Evolutionary conservation across 2,797 vertebrate species (phyloP), one percentile per base, ranked within the genome.

Genomic region (Brotula barbata): DNA sequence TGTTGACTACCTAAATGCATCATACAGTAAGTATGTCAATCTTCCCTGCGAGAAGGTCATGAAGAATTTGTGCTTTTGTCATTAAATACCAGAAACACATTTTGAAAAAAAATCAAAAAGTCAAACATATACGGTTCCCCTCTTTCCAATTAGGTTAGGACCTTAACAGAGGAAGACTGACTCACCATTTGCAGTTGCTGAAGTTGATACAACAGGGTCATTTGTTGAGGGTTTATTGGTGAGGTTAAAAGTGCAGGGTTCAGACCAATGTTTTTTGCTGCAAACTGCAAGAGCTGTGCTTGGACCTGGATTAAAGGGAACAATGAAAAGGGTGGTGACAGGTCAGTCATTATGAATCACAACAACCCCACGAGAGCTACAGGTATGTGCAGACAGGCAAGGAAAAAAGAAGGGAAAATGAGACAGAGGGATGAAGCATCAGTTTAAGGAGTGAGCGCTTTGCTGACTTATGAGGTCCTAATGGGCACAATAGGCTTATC

Each of bases 241-340:
- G 97, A 98, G 93, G 95, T 97, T 94, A 99, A 96, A 96, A 98
- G 96, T 98, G 97, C 96, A 97, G 97, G 97, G 92, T 97, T 99
- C 93, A 99, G 95, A 95, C 96, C 96, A 95, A 98, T 98, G 94
- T 97, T 98, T 98, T 99, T 98, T 95, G 96, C 96, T 94, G 96
- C 97, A 95, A 98, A 98, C 93, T 99, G 97, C 94, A 99, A 96
- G 95, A 99, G 96, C 94, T 99, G 97, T 98, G 97, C 96, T 98
- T 99, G 97, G 96, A 99, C 96, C 97, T 99, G 78, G 41, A 52
- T 77, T 25, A 15, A 23, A 68, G 49, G 34, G 22, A 48, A 52
- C 14, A 52, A 63, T 16, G 16, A n/a, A 40, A 10, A 51, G 16
- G 33, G 9, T 41, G 12, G 54, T 47, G 56, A 72, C 36, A 70